These are phyloP conservation scores for Actenoides hombroni DNA, from an alignment of 2,113 vertebrate species.

Conservation along the genomic window DNA sequence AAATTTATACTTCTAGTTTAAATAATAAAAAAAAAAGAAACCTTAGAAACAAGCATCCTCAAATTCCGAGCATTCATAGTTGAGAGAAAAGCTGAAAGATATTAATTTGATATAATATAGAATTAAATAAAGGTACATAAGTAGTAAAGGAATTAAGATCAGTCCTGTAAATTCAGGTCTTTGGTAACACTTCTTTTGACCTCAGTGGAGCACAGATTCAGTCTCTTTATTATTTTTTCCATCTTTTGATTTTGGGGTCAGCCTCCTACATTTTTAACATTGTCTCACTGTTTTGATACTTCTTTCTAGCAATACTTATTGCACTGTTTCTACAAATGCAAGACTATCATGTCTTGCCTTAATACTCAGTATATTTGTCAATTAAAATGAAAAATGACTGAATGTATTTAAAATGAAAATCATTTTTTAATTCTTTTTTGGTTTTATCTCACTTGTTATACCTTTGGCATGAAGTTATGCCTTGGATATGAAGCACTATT, in stretches of 20 bases:
- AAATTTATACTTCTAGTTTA: not conserved
- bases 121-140: not conserved
- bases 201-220: not conserved
- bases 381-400: not conserved
- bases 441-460: not conserved
- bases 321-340: not conserved
- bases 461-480: not conserved
- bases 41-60: not conserved
- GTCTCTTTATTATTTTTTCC: not conserved
- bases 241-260: not conserved
- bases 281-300: not conserved
- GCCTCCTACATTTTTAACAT: not conserved
- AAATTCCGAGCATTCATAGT: not conserved
- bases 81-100: not conserved
- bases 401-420: not conserved
- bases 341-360: not conserved
- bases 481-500: not conserved
- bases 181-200: not conserved
- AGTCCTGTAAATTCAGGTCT: not conserved
- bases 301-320: not conserved
- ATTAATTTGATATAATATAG: not conserved
- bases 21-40: not conserved
- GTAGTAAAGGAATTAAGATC: not conserved
- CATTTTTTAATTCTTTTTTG: not conserved
- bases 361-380: not conserved